Percentiles rank a stretch among this genome's conserved stretches.
Conservation (phyloP, 2,888 invertebrate species). For the Zelleria hepariella region DNA sequence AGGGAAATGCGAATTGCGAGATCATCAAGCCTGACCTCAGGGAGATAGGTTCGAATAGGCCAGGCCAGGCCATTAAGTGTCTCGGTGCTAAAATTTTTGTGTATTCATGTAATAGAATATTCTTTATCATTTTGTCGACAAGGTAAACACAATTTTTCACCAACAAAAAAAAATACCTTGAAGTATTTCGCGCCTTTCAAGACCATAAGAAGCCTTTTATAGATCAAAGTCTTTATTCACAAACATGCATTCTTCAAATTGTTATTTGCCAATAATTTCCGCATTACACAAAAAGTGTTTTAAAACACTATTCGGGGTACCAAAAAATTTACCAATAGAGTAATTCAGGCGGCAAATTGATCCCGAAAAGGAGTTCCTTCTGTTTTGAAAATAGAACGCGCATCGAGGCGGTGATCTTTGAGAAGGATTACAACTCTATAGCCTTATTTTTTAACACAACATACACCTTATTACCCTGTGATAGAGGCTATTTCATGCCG, state of each 20-base stretch:
- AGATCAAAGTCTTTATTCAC: too few species aligned
- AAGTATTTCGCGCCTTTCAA: background rate
- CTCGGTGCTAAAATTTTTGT: too few species aligned
- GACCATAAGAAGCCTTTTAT: too few species aligned
- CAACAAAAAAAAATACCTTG: too few species aligned
- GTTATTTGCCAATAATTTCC: background rate
- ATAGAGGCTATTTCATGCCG: background rate
- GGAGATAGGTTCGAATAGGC: too few species aligned
- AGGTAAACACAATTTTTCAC: too few species aligned
- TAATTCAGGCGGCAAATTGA: conserved; percentile 64
- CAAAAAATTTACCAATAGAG: conserved; percentile 40
- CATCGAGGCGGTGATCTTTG: conserved; percentile 49
- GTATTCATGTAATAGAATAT: too few species aligned
- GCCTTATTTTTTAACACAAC: background rate
- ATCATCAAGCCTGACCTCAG: too few species aligned
- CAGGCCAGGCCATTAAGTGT: too few species aligned
- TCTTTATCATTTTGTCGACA: too few species aligned
- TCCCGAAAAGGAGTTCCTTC: conserved; percentile 66
- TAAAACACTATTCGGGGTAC: conserved; percentile 37
- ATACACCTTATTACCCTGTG: background rate
- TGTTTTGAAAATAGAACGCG: conserved; percentile 64
- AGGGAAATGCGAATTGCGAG: too few species aligned
- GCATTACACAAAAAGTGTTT: conserved; percentile 34
- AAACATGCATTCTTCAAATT: too few species aligned
- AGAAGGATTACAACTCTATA: conserved; percentile 42